Conservation (phyloP, 2,797 vertebrate species). For the Lithobates sylvaticus region DNA sequence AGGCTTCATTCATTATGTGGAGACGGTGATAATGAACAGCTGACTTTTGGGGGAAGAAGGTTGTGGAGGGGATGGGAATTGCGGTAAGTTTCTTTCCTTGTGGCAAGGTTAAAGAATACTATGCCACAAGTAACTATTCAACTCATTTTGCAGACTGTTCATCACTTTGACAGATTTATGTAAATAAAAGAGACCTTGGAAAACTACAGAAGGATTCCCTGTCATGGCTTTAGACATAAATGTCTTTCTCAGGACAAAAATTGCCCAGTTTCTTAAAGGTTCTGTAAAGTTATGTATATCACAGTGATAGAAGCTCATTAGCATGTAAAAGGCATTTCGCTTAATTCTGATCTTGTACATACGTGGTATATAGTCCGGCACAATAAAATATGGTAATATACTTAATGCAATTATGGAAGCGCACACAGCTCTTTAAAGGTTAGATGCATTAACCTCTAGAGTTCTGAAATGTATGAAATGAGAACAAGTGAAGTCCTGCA, state of each 20-base stretch:
- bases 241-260: slow-evolving; percentile 50
- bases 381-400: slow-evolving; percentile 54
- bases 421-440: slow-evolving; percentile 35
- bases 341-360: slow-evolving; percentile 46
- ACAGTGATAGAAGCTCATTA: slow-evolving; percentile 41
- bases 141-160: slow-evolving; percentile 58
- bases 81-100: slow-evolving; percentile 62
- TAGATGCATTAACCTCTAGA: slow-evolving; percentile 46
- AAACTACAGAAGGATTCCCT: slow-evolving; percentile 49
- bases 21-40: slow-evolving; percentile 72
- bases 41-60: slow-evolving; percentile 69
- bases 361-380: slow-evolving; percentile 27
- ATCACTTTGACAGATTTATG: slow-evolving; percentile 61
- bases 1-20: slow-evolving; percentile 77
- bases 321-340: slow-evolving; percentile 53
- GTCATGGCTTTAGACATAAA: slow-evolving; percentile 55
- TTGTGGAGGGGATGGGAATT: slow-evolving; percentile 57
- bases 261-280: slow-evolving; percentile 39
- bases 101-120: slow-evolving; percentile 62
- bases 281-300: slow-evolving; percentile 53
- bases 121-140: slow-evolving; percentile 54
- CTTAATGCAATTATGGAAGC: slow-evolving; percentile 48
- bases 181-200: slow-evolving; percentile 56
- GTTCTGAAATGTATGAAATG: slow-evolving; percentile 4
- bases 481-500: not conserved